Conservation (phyloP, 2,888 invertebrate genomes). For the Chalcis sispes region DNA sequence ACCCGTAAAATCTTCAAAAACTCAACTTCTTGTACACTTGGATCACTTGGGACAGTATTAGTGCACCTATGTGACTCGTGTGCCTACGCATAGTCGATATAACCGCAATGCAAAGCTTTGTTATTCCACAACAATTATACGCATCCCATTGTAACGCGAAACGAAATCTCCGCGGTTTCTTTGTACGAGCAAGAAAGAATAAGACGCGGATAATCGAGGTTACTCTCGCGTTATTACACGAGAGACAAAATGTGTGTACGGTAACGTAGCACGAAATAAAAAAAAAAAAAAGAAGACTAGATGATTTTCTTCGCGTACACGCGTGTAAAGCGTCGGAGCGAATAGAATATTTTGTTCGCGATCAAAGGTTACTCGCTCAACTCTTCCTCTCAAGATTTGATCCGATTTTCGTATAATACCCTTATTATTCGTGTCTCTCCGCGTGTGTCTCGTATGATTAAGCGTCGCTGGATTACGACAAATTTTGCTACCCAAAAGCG, state of each 20-base stretch:
- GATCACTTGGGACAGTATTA: not conserved
- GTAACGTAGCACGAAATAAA: not conserved
- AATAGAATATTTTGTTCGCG: not conserved
- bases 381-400: conserved; percentile 20
- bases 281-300: too few species aligned
- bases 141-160: conserved; percentile 3
- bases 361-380: conserved; percentile 33
- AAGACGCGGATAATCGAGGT: not conserved
- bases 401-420: conserved; percentile 47
- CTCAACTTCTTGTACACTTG: conserved; percentile 7
- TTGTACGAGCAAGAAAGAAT: conserved; percentile 12
- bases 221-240: too few species aligned
- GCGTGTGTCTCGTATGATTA: too few species aligned
- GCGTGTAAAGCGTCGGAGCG: conserved; percentile 15
- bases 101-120: not conserved
- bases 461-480: not conserved
- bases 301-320: not conserved
- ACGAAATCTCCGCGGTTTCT: conserved; percentile 13
- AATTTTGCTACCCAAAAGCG: not conserved
- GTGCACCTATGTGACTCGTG: conserved; percentile 18
- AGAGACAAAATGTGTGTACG: conserved; percentile 26
- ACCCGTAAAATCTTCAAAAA: conserved; percentile 31
- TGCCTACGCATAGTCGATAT: too few species aligned
- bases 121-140: conserved; percentile 34
- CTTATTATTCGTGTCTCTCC: conserved; percentile 17